Evolutionary conservation across 2,888 invertebrate genomes (phyloP), one percentile per base, ranked within the genome.

Genomic region (Notocelia uddmanniana): DNA sequence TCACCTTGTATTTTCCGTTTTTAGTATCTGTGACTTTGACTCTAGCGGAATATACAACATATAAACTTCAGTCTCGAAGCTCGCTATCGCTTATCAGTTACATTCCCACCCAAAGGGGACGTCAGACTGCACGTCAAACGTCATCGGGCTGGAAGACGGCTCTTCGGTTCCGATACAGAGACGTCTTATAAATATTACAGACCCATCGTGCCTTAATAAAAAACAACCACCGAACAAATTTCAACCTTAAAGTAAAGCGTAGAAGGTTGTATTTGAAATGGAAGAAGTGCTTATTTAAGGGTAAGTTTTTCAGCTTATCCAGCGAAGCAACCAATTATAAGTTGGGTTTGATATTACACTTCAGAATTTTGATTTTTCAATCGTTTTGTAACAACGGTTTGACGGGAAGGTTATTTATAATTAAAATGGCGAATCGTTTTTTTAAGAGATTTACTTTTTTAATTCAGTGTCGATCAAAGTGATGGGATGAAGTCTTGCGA

Each of bases 51-150:
- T 34, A 9, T 34, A 34, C 34, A 1, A 34, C 34, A 34, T 34
- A 34, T 3, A 10, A 2, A 15, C 2, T 15, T 41, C 41, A 41
- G 41, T 19, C 1, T 19, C 15, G 59, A 26, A 50, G 55, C 19
- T 15, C 67, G 67, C 68, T 41, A 15, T 59, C 72, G 69, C 74
- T 57, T 67, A 31, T 72, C 21, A 21, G 74, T 83, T 82, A 69
- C 23, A 77, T 84, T 84, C 77, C 75, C 77, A 77, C 74, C 79
- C 81, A 84, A 86, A 84, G 86, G 87, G 87, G 84, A 87, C 84
- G 93, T 92, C 93, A 90, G 92, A 90, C 87, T 87, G 84, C 86
- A 89, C 92, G 90, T 93, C 93, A 93, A 93, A 93, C 93, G 92
- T 93, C 93, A 93, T 92, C 91, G 91, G 89, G 81, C 82, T 89